phyloP scores from a whole-genome alignment of 1,140 invertebrate species.

The Lysiphlebus fabarum region DNA sequence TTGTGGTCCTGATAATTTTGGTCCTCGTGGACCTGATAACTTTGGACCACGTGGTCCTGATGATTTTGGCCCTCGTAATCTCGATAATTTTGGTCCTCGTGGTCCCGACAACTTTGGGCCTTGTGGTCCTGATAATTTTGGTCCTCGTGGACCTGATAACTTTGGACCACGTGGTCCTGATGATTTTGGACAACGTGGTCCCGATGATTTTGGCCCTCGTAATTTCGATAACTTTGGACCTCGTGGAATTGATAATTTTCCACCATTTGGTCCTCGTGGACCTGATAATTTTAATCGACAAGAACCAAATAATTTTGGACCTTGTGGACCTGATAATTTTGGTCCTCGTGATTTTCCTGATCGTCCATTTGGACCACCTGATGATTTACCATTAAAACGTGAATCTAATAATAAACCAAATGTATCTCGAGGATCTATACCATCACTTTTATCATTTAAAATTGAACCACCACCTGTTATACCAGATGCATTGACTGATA shows the following conservation, averaged over 20 bases:
- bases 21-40: background rate
- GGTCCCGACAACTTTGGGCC: conserved; percentile 10
- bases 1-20: conserved; percentile 6
- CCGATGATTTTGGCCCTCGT: conserved; percentile 13
- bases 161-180: background rate
- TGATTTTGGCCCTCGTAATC: conserved; percentile 24
- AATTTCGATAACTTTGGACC: conserved; percentile 12
- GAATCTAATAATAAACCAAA: conserved; percentile 7
- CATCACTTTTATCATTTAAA: conserved; percentile 26
- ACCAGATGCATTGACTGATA: conserved; percentile 4
- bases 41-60: conserved; percentile 7
- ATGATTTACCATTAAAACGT: conserved; percentile 9
- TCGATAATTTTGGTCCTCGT: conserved; percentile 13
- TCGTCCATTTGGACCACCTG: conserved; percentile 22
- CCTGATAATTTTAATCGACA: conserved; percentile 12
- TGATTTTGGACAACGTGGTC: conserved; percentile 17
- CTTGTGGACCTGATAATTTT: conserved; percentile 1
- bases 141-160: conserved; percentile 3
- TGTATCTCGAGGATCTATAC: conserved; percentile 16
- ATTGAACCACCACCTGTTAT: conserved; percentile 23
- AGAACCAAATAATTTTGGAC: conserved; percentile 9
- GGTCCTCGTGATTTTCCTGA: conserved; percentile 14
- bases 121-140: conserved; percentile 11
- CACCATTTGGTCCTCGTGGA: conserved; percentile 23
- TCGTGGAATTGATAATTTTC: conserved; percentile 9